Conservation (phyloP, 2,113 vertebrate species). For the Merops nubicus region DNA sequence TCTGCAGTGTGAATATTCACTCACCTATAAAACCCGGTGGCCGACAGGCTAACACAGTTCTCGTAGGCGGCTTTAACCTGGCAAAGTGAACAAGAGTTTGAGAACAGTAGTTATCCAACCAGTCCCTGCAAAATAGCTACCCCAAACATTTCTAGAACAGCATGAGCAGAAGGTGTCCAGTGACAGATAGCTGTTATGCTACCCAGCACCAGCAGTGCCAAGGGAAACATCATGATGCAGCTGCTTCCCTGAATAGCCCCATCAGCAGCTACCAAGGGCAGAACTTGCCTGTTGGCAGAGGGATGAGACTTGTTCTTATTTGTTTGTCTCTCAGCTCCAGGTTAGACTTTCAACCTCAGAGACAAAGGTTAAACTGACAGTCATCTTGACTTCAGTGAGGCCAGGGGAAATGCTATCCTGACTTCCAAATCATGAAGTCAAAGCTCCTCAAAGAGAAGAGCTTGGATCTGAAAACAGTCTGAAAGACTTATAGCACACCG, state of each 20-base stretch:
- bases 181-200: neutral
- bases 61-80: conserved; percentile 88
- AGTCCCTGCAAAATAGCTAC: neutral
- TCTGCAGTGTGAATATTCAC: conserved; percentile 30
- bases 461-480: neutral
- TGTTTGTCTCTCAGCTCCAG: neutral
- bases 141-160: neutral
- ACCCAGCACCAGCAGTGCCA: neutral
- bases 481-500: neutral
- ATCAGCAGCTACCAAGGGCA: neutral
- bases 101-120: neutral
- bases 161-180: neutral
- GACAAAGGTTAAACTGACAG: neutral
- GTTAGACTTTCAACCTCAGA: neutral
- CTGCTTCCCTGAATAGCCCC: neutral
- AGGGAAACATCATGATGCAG: neutral
- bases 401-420: neutral
- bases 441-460: neutral
- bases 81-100: conserved; percentile 10
- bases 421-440: neutral
- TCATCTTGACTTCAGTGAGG: neutral
- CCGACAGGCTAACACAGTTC: conserved; percentile 86
- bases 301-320: neutral
- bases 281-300: neutral
- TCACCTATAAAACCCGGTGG: conserved; percentile 94